Evolutionary conservation across 37 sponge, comb jelly and placozoan species (phyloP), one percentile per base, ranked within the genome.

Genomic region (Ianthella basta): DNA sequence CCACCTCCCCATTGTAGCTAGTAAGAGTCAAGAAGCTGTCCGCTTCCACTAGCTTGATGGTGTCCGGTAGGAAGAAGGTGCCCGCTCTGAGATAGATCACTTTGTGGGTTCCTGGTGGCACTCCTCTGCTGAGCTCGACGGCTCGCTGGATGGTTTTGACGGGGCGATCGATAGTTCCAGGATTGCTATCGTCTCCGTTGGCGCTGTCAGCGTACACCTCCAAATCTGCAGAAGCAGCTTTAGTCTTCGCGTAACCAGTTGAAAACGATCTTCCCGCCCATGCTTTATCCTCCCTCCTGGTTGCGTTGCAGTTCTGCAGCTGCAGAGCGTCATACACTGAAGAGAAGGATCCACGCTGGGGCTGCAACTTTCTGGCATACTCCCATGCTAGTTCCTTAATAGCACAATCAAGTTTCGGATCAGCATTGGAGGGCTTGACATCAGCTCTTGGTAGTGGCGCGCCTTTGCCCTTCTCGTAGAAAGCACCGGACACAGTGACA

Each of bases 341-440:
- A 27, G 56, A 56, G 53, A 87, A 88, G 69, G 21, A 39, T 24
- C 80, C 79, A 10, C 61, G 78, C 59, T 55, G 69, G 10, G 92
- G 92, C 40, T 81, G 88, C 3, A 91, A 59, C 68, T 87, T 91
- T 53, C 75, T 80, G 37, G 92, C 88, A 64, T 82, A 91, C 6
- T 84, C 73, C 92, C 85, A 88, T 15, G 88, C 92, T 65, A 91
- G 85, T 66, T 81, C 67, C 40, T 66, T 84, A 74, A 91, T 60
- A 21, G 80, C 84, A 50, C 92, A 91, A 78, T 91, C 92, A 37
- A 84, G 53, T n/a, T 25, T 37, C 5, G 80, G 80, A 35, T 89
- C 89, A 41, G 82, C 75, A 30, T 87, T 87, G 35, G 59, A 1
- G 20, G 87, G 87, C 21, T 38, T 80, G 10, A 67, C 53, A 16